Evolutionary conservation across 2,797 vertebrate genomes (phyloP), one percentile per base, ranked within the genome.

Genomic region (Meriones psammophilus): DNA sequence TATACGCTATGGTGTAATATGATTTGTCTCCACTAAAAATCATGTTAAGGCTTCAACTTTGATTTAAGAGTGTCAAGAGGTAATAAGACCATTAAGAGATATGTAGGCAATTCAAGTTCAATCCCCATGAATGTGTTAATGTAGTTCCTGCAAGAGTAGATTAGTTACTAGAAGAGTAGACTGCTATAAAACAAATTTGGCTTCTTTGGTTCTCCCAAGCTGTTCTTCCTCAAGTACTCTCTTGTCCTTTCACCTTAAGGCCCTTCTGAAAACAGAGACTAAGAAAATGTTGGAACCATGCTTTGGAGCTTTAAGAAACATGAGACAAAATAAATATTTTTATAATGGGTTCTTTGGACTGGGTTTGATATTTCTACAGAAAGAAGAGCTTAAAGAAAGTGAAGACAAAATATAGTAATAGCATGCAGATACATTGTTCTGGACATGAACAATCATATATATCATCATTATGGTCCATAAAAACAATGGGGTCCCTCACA

Each of bases 381-480:
- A 10, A 77, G 4, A 84, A 58, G 30, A 80, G 13, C 4, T 96
- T 76, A 92, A 10, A 10, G 60, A 96, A 87, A 36, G 28, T 83
- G 36, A 94, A 74, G 80, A 89, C 50, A 78, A 76, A 92, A 50
- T 13, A 81, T 8, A 80, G 42, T 89, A 42, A 24, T 79, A 77
- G 13, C 77, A 79, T 28, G 33, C 76, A 93, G 8, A 94, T 22
- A 74, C n/a, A 87, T n/a, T 14, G 28, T 84, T 30, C 46, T 88
- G 66, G 58, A 89, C 33, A 74, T 58, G 62, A 28, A 85, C 4
- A 54, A 93, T 76, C 8, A 2, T 30, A 42, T 42, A 42, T 42
- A 13, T 93, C 78, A 78, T 54, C 79, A 69, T 95, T 88, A 56
- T 56, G 13, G 50, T 91, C 69, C 77, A 22, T 64, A 89, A 92